Base-by-base conservation (phyloP, 2,113 vertebrate species). In the Boulengeromyrus knoepffleri region DNA sequence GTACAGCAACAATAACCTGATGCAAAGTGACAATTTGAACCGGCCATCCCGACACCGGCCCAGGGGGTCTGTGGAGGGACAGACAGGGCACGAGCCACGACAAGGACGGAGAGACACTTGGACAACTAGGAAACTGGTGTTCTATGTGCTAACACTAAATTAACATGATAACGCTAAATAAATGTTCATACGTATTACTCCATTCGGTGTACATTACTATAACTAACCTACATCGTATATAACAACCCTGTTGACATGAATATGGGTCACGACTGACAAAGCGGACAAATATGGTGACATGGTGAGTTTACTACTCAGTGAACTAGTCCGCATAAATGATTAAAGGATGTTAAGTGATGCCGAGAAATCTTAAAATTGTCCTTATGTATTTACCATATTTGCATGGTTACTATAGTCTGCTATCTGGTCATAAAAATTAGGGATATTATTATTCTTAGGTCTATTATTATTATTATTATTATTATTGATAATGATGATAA, bases 251-350 rank as follows among this genome's bases (percentile, higher is more conserved):
- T 21, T 53, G 0, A 39, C 58, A 49, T 70, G 49, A 92, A 92
- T 92, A 89, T 92, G 90, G 92, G 92, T 91, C 90, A 91, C 66
- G 52, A 87, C 17, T 49, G 88, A 87, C 42, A 46, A 3, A 90
- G 46, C 89, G 47, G 90, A 52, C 90, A 84, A 89, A 27, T 10
- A 70, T 87, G 88, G 90, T 88, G 92, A 27, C 92, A 90, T 90
- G 90, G 90, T 24, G 88, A 85, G 83, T 47, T 86, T 86, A 47
- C 21, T 42, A 52, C 53, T 77, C 84, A 87, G 50, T 80, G 47
- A 77, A 17, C 70, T 42, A 52, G 50, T 88, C 58, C 80, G 84
- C 89, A 90, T 80, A 89, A 56, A 89, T 90, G 74, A 36, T 31
- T 85, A 89, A 53, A 89, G 89, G 74, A 36, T 31, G 58, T 45